Evolutionary conservation across 2,113 vertebrate genomes (phyloP).

Genomic region (Neomonachus schauinslandi): DNA sequence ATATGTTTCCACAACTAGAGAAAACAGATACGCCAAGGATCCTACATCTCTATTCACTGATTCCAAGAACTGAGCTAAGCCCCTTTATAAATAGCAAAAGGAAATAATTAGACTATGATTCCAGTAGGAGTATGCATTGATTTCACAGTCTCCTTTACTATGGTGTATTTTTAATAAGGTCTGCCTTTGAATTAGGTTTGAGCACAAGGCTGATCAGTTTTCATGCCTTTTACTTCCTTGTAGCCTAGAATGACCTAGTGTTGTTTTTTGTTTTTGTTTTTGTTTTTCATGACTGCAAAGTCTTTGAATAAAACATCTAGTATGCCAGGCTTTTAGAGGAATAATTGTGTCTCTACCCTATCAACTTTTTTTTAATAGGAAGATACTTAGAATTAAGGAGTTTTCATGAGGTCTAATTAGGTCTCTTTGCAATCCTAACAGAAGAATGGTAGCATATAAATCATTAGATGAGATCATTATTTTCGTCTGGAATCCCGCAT

Average conservation of each 20-base stretch:
- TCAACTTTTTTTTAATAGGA: conserved; percentile 37
- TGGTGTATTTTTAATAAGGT: neutral
- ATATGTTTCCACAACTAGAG: neutral
- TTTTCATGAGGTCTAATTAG: conserved; percentile 66
- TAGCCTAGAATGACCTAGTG: neutral
- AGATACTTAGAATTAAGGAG: conserved; percentile 74
- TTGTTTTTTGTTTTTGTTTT: conserved; percentile 44
- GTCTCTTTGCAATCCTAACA: conserved; percentile 62
- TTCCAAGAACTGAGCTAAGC: neutral
- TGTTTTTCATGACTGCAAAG: conserved; percentile 63
- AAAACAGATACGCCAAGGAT: neutral
- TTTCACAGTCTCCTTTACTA: neutral
- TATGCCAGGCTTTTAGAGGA: conserved; percentile 43
- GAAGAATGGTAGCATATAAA: conserved; percentile 73
- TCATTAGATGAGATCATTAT: conserved; percentile 70
- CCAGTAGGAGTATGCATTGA: neutral
- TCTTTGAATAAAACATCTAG: conserved; percentile 34
- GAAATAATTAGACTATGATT: neutral
- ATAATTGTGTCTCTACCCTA: conserved; percentile 35
- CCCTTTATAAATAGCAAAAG: conserved; percentile 26
- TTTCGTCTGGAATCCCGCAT: conserved; percentile 61
- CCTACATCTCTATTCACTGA: neutral
- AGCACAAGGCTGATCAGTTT: conserved; percentile 60
- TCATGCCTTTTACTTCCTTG: conserved; percentile 69
- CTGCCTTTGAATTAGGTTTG: conserved; percentile 34